Evolutionary conservation across 2,113 vertebrate species (phyloP), one percentile per base, ranked within the genome.

Genomic region (Plestiodon gilberti): DNA sequence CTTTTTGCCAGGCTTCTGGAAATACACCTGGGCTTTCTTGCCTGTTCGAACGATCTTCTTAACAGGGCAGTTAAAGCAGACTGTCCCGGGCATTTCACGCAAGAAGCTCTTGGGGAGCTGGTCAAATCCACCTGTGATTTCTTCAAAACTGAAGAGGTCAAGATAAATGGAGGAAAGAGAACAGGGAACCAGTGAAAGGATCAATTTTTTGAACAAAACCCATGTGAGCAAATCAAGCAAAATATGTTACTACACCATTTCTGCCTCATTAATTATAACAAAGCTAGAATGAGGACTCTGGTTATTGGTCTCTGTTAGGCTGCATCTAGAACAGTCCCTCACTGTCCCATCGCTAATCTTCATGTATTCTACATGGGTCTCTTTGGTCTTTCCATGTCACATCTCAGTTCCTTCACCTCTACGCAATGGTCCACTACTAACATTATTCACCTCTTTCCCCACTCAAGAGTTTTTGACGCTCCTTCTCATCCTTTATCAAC

Each of bases 121-220:
- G 73, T 92, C 90, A 69, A 92, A 91, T 52, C 82, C 91, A 11
- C 87, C 79, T 1, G 13, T 1, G 38, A 93, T 93, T 83, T 93
- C 89, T 33, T 91, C 28, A 14, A 87, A 90, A 70, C 92, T 91
- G 20, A 80, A 40, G 38, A 30, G 23, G 25, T 20, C 52, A 70
- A 43, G 64, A 62, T 25, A 4, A 25, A 5, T 55, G 6, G 65
- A 38, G 33, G 17, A 70, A 77, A 17, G 18, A 28, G 40, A 33
- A 33, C 17, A 30, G 13, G 3, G 76, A 70, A 81, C 28, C 1
- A 9, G 17, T 33, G 10, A 35, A 20, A 22, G 1, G 61, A n/a
- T 59, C 18, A 62, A 48, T 11, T 6, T 15, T 75, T 14, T 25
- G 57, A 43, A 74, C 71, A 43, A 18, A 4, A 55, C 7, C 10